Percentiles rank a stretch among this genome's conserved stretches.
phyloP scores from a whole-genome alignment of 1,140 invertebrate species.

The Sweltsa coloradensis region DNA sequence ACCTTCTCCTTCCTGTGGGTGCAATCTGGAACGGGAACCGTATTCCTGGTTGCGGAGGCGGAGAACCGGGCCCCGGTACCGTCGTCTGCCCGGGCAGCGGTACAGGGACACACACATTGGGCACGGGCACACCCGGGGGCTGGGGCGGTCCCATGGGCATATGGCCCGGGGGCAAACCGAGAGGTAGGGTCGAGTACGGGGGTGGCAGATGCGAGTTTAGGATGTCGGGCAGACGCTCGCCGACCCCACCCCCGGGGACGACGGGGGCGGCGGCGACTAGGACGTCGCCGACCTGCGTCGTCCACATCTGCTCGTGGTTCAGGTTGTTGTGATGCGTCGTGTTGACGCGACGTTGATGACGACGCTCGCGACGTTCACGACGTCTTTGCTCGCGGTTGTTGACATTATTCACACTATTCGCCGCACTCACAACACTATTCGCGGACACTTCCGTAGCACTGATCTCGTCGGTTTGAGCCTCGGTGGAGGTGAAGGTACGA shows the following conservation, averaged over 20 bases:
- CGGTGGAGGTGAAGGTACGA: constrained; percentile 25
- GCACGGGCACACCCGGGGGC: constrained; percentile 16
- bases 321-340: background rate
- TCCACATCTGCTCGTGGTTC: constrained; percentile 1
- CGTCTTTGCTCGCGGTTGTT: constrained; percentile 20
- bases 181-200: constrained; percentile 30
- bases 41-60: constrained; percentile 2
- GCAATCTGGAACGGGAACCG: constrained; percentile 9
- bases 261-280: background rate
- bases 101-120: background rate
- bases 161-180: constrained; percentile 11
- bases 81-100: background rate
- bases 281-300: background rate
- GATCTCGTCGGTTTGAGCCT: constrained; percentile 27
- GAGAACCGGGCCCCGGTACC: background rate
- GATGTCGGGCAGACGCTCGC: constrained; percentile 33
- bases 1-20: constrained; percentile 6
- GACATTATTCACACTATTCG: background rate
- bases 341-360: constrained; percentile 14
- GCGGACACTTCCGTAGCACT: constrained; percentile 2
- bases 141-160: constrained; percentile 11
- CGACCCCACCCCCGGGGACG: constrained; percentile 10
- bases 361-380: constrained; percentile 19
- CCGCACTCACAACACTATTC: background rate
- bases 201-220: constrained; percentile 37